phyloP scores from a whole-genome alignment of 2,888 invertebrate genomes.

The Pasiphila rectangulata region DNA sequence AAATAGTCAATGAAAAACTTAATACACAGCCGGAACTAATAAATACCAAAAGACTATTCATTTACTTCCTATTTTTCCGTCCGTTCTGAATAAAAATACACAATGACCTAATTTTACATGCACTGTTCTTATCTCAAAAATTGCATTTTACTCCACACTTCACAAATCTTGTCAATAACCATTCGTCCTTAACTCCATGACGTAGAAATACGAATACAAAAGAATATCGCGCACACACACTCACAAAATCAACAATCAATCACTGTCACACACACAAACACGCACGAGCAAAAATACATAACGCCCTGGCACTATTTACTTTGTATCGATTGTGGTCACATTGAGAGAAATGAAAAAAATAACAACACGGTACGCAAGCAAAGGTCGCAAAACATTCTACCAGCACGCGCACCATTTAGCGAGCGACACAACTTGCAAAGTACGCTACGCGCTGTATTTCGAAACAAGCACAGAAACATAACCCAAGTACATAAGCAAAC shows the following conservation, averaged over 20 bases:
- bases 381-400: constrained; percentile 51
- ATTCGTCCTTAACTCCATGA: constrained; percentile 2
- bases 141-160: neutral
- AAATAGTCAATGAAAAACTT: no score
- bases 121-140: neutral
- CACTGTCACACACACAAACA: constrained; percentile 42
- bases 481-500: constrained; percentile 11
- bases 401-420: constrained; percentile 47
- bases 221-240: constrained; percentile 32
- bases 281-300: constrained; percentile 41
- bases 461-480: constrained; percentile 43
- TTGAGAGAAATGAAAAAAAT: constrained; percentile 40
- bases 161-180: neutral
- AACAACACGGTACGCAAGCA: constrained; percentile 41
- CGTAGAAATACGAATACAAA: constrained; percentile 21
- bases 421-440: constrained; percentile 50
- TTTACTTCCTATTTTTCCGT: no score
- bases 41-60: no score
- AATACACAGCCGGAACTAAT: no score
- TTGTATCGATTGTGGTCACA: constrained; percentile 45
- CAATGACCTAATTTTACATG: constrained; percentile 11
- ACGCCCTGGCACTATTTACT: constrained; percentile 37
- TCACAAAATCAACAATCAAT: constrained; percentile 32
- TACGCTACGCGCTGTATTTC: constrained; percentile 53
- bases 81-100: no score